These are phyloP conservation scores for Nephrotoma flavescens DNA, from an alignment of 2,888 invertebrate species.

Conservation along the genomic window DNA sequence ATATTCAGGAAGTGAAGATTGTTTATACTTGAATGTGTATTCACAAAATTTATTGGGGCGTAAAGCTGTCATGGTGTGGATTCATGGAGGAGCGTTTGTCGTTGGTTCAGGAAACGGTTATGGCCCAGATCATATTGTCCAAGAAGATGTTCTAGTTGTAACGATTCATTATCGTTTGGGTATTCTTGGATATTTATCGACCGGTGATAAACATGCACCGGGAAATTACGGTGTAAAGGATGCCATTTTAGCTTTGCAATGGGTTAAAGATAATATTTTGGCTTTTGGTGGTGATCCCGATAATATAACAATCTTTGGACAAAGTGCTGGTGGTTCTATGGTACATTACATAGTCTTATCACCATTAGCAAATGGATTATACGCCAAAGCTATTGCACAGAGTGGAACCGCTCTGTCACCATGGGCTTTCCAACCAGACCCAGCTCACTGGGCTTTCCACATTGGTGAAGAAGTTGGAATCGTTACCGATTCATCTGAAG, in stretches of 20 bases:
- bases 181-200: constrained; percentile 52
- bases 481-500: constrained; percentile 30
- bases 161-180: constrained; percentile 12
- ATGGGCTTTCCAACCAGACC: constrained; percentile 39
- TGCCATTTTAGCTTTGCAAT: constrained; percentile 48
- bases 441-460: constrained; percentile 41
- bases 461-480: constrained; percentile 45
- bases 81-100: constrained; percentile 12
- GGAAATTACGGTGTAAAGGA: constrained; percentile 60
- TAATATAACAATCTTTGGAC: constrained; percentile 46
- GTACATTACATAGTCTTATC: constrained; percentile 11
- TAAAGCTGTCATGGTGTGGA: constrained; percentile 11
- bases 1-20: constrained; percentile 8
- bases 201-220: constrained; percentile 47
- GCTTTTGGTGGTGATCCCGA: constrained; percentile 54
- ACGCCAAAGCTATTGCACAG: constrained; percentile 45
- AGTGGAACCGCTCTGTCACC: constrained; percentile 48
- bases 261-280: constrained; percentile 48
- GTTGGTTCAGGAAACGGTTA: constrained; percentile 8
- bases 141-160: constrained; percentile 10
- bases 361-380: constrained; percentile 32
- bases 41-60: constrained; percentile 5
- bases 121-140: constrained; percentile 11
- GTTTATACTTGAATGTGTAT: constrained; percentile 12
- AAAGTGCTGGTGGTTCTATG: constrained; percentile 10